A percentile compares a stretch with the other conserved stretches of the same genome.
These are phyloP conservation scores for Parazoanthus darwini DNA, from an alignment of 92 coral and sea anemone species.

Conservation along the genomic window DNA sequence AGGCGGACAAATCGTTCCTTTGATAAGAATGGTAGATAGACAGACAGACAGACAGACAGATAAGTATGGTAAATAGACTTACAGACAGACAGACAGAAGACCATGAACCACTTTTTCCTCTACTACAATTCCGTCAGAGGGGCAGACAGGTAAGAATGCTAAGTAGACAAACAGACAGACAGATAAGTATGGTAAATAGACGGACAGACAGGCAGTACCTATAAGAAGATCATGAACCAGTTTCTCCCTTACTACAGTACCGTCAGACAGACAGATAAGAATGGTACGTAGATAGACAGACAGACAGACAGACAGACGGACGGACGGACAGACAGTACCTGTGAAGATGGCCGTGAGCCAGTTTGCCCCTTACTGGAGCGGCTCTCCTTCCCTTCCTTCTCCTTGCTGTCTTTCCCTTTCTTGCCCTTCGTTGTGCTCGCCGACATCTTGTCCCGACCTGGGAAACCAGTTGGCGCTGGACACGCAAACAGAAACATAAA, in stretches of 20 bases:
- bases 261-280: neutral
- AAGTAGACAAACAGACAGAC: neutral
- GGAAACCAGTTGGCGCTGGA: slow-evolving; percentile 65
- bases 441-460: slow-evolving; percentile 84
- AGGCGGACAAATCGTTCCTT: too few species aligned
- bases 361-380: slow-evolving; percentile 86
- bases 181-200: too few species aligned
- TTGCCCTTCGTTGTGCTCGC: slow-evolving; percentile 89
- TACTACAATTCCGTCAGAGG: slow-evolving; percentile 46
- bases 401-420: slow-evolving; percentile 60
- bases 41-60: neutral
- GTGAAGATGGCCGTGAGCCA: slow-evolving; percentile 95
- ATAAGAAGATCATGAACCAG: slow-evolving; percentile 89
- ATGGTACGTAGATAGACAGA: neutral
- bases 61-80: neutral
- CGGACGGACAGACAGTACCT: slow-evolving; percentile 39
- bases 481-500: neutral
- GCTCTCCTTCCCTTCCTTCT: slow-evolving; percentile 91
- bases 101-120: slow-evolving; percentile 78
- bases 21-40: too few species aligned
- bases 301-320: neutral
- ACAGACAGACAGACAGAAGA: slow-evolving; percentile 57
- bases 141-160: neutral
- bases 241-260: slow-evolving; percentile 76
- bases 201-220: slow-evolving; percentile 41